Conservation (phyloP, 2,888 invertebrate species). For the Mellilla xanthometata region DNA sequence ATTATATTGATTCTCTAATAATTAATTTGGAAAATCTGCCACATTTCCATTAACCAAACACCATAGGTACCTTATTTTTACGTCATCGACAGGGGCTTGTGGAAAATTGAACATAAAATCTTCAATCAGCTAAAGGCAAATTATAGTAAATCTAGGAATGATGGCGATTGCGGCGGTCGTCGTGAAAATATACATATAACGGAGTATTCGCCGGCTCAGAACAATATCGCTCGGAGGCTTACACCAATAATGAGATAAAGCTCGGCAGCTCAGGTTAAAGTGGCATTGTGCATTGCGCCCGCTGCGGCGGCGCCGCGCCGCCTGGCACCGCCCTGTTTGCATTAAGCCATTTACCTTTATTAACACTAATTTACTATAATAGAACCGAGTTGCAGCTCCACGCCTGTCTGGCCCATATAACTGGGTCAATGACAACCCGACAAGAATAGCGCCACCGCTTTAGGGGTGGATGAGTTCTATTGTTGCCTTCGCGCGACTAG, state of each 20-base stretch:
- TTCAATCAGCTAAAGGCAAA: constrained; percentile 33
- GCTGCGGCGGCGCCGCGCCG: constrained; percentile 40
- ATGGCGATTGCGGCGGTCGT: constrained; percentile 20
- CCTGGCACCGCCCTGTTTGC: constrained; percentile 51
- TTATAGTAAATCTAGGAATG: constrained; percentile 26
- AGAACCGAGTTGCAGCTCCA: constrained; percentile 55
- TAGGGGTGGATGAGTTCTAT: constrained; percentile 68
- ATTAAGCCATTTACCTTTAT: constrained; percentile 66
- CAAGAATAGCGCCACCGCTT: constrained; percentile 73
- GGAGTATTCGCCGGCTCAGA: constrained; percentile 15
- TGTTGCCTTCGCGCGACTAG: constrained; percentile 50
- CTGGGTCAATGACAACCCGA: constrained; percentile 76
- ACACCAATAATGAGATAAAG: constrained; percentile 36
- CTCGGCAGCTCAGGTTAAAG: constrained; percentile 27
- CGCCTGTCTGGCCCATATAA: constrained; percentile 54
- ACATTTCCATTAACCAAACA: too few species aligned
- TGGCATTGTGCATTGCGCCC: constrained; percentile 33
- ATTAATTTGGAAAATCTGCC: too few species aligned
- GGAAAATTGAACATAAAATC: constrained; percentile 32
- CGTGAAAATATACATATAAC: constrained; percentile 28
- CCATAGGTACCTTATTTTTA: too few species aligned
- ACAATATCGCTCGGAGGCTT: constrained; percentile 19
- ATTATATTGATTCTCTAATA: too few species aligned
- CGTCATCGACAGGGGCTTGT: constrained; percentile 28
- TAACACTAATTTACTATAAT: constrained; percentile 65